These are phyloP conservation scores for Aptenodytes forsteri DNA, from an alignment of 2,113 vertebrate genomes.

Conservation along the genomic window DNA sequence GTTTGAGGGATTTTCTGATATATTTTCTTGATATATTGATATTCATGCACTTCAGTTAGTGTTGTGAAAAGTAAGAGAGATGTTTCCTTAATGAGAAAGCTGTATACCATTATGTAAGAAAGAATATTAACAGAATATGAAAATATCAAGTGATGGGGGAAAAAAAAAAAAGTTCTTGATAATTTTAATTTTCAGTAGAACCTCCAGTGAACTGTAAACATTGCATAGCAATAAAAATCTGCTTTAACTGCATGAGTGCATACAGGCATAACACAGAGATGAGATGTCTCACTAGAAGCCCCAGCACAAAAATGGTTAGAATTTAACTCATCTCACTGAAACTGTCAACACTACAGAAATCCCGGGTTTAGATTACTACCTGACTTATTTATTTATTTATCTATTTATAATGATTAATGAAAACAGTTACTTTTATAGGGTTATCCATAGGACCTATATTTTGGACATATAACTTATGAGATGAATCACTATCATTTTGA, in stretches of 20 bases:
- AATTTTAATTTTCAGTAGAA: background rate
- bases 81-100: background rate
- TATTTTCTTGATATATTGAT: background rate
- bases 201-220: background rate
- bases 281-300: background rate
- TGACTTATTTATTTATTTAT: too few species aligned
- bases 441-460: background rate
- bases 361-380: background rate
- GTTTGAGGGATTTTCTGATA: background rate
- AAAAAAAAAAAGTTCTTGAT: background rate
- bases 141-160: background rate
- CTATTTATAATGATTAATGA: background rate
- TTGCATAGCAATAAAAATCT: background rate
- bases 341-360: background rate
- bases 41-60: background rate
- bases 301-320: background rate
- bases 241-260: background rate
- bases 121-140: background rate
- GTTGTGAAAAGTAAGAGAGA: background rate
- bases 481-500: background rate
- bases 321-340: background rate
- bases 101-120: rapidly evolving
- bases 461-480: background rate
- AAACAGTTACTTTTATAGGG: background rate
- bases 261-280: background rate